Percentiles rank a stretch among this genome's conserved stretches.
Conservation (phyloP, 2,888 invertebrate genomes). For the Sicus ferrugineus region DNA sequence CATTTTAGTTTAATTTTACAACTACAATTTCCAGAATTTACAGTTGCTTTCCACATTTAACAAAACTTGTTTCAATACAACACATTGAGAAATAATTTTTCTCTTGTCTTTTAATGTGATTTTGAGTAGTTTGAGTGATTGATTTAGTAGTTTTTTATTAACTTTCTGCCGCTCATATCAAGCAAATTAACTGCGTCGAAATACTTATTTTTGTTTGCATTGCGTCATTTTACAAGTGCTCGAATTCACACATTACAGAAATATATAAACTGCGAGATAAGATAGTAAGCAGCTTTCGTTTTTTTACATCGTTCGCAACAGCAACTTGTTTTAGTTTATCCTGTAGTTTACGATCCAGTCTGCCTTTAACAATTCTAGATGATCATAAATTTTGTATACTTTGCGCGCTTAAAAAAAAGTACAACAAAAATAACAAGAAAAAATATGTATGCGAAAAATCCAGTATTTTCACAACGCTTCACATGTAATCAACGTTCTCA, state of each 20-base stretch:
- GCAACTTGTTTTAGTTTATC: slow-evolving; percentile 4
- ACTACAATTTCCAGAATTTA: too few species aligned
- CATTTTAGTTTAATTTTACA: neutral
- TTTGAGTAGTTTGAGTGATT: too few species aligned
- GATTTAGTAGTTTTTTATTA: too few species aligned
- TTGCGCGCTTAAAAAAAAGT: too few species aligned
- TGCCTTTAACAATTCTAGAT: too few species aligned
- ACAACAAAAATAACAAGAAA: too few species aligned
- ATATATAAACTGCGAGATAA: too few species aligned
- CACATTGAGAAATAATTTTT: neutral
- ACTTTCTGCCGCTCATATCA: neutral
- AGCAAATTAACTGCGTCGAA: neutral
- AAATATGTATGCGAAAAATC: neutral
- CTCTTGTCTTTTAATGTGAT: neutral
- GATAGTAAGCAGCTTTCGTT: too few species aligned
- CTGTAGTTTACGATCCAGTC: too few species aligned
- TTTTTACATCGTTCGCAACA: too few species aligned
- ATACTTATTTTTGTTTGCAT: slow-evolving; percentile 5
- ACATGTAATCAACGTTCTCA: slow-evolving; percentile 3
- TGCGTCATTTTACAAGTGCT: slow-evolving; percentile 11
- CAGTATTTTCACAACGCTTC: neutral
- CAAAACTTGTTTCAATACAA: neutral
- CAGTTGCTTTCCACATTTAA: neutral
- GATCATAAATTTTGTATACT: too few species aligned
- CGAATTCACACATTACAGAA: slow-evolving; percentile 2